Base-by-base conservation (phyloP, 2,888 invertebrate species). In the Conops quadrifasciatus region DNA sequence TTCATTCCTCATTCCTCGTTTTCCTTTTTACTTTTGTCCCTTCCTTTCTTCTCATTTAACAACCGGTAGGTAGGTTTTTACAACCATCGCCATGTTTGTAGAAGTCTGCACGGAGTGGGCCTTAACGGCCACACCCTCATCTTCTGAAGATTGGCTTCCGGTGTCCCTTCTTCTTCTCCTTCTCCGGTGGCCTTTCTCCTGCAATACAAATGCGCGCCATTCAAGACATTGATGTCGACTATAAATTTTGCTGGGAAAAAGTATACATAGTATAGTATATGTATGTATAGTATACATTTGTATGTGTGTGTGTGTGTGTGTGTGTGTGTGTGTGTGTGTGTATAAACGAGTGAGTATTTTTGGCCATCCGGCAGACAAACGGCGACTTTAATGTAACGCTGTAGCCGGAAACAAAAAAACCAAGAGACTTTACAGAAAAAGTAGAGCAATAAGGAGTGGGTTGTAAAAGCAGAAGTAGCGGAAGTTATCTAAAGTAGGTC, bases 181-280 rank as follows among this genome's bases (percentile, higher is more conserved):
- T 13, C 1, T 1, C 16, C 45, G 13, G 62, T 36, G 15, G 21
- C 11, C 43, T 62, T 13, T 21, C 19, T 19, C 62, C 21, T 47
- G 15, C 47, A 47, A 47, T 63, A 63, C 45, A 47, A 63, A 63
- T 47, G 47, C 63, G 63, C 51, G 30, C 30, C 67, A 43, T 58
- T 59, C 68, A 59, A 60, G 60, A 28, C 60, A n/a, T 28, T 68
- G 68, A 68, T 60, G 60, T 60, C 60, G 68, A 60, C 68, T 59
- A 68, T 68, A 68, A 68, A 68, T 68, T 68, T 49, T 68, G 47
- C 19, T 13, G 2, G 21, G 45, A 47, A 49, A 51, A 68, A 28
- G 51, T 60, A 60, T 49, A 59, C 53, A 24, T 45, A 63, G 16
- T n/a, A n/a, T 49, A 16, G 49, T 49, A 53, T 9, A 53, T 53